Base-by-base conservation (phyloP, 2,113 vertebrate genomes). In the Callipepla californica region DNA sequence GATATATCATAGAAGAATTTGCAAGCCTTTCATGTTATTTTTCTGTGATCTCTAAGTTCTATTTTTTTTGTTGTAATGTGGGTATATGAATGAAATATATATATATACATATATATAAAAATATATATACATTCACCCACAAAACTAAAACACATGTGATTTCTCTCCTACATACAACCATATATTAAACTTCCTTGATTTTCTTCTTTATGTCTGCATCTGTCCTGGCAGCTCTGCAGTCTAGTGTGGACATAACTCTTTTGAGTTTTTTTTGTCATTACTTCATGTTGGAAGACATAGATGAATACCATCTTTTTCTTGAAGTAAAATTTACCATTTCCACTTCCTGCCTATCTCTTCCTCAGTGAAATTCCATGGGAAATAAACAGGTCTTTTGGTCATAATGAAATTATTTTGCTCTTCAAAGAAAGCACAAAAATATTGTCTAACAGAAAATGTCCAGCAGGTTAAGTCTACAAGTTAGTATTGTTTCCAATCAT, bases 401-500 rank as follows among this genome's bases (percentile, higher is more conserved):
- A 26, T 18, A 20, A 2, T 40, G 23, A 84, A 80, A 65, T 59
- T 18, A 19, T 75, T 73, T 70, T 68, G 2, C 4, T 75, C 50
- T 68, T 50, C 14, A 42, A 61, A 78, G 38, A 74, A 17, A 74
- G 6, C 9, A 83, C 5, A 58, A n/a, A 63, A 21, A 4, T 70
- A 4, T 42, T 89, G 5, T 68, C 20, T 45, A 65, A 75, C 6
- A 69, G 26, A 76, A 92, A 85, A 48, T 25, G 4, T 30, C 13
- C 76, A 53, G 26, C 8, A 63, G 5, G 10, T 79, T 78, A 76
- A 87, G 40, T 11, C 32, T 79, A 2, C 1, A 0, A 44, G 50
- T 74, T 85, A 66, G 10, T 70, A 47, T 13, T 6, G 73, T 23
- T 19, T 61, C 91, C 85, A 89, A 78, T 82, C 79, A 89, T 86